Percentiles rank a stretch among this genome's conserved stretches.
Evolutionary conservation across 1,140 invertebrate species (phyloP).

Genomic region (Diprion similis): DNA sequence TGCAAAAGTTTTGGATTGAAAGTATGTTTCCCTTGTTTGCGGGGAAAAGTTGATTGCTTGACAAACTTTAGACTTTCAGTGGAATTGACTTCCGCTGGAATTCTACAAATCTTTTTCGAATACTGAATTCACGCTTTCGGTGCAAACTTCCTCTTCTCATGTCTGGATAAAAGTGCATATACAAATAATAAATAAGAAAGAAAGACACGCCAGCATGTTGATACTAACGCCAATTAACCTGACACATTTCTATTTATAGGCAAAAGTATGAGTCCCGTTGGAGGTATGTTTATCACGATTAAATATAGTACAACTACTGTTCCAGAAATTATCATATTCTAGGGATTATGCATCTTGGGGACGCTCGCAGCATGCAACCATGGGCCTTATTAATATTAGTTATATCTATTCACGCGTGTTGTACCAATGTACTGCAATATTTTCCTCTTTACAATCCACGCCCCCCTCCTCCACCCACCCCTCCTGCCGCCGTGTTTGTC

Average conservation of each 20-base stretch:
- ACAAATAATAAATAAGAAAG: too few species aligned
- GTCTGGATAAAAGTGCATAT: too few species aligned
- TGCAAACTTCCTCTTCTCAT: too few species aligned
- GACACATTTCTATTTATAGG: constrained; percentile 63
- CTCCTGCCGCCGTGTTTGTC: too few species aligned
- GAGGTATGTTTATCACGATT: constrained; percentile 66
- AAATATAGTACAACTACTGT: background rate
- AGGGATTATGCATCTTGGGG: background rate
- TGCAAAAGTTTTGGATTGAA: too few species aligned
- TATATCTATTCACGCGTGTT: background rate
- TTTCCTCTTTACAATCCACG: background rate
- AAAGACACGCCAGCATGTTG: too few species aligned
- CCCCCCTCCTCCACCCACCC: too few species aligned
- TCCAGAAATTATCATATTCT: background rate
- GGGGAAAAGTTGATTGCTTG: too few species aligned
- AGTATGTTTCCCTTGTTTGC: too few species aligned
- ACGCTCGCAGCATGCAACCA: background rate
- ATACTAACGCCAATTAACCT: constrained; percentile 12
- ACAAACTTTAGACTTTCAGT: too few species aligned
- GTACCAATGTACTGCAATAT: background rate
- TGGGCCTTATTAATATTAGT: background rate
- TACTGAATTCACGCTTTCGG: too few species aligned
- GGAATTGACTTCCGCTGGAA: background rate
- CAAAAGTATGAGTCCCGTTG: constrained; percentile 75
- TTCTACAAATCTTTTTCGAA: background rate